Base-by-base conservation (phyloP, 2,888 invertebrate species). In the Leucophenga montana region DNA sequence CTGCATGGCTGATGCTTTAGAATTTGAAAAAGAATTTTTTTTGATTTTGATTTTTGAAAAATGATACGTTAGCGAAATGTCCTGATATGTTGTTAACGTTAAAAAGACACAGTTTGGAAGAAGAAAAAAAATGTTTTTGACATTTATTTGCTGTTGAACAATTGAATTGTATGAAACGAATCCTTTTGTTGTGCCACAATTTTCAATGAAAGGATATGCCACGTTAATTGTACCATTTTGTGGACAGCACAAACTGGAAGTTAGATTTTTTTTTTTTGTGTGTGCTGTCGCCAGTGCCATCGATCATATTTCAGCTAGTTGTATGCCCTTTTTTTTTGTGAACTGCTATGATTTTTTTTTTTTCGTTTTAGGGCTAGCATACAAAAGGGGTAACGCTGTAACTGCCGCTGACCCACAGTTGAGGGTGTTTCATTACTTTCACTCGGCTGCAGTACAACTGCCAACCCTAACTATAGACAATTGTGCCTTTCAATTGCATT, bases 21-120 rank as follows among this genome's bases (percentile, higher is more conserved):
- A 27, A 67, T 69, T 56, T 57, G 57, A 59, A 73, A 72, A 68
- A 69, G 68, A 67, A 73, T 68, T 66, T 70, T 80, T 75, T 75
- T 54, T 65, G 69, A 59, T 68, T 77, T 75, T 73, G 13, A 50
- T 46, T 48, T 48, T 83, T 85, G 85, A 83, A 84, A 84, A 85
- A 85, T 84, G 85, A 85, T 85, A 84, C 85, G 56, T n/a, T n/a
- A n/a, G n/a, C 71, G 80, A 83, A 85, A 84, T 80, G 85, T 84
- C 83, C 85, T n/a, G n/a, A n/a, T n/a, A n/a, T n/a, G n/a, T n/a
- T 76, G 75, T 75, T 84, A 84, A 75, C 78, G 84, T 75, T 68
- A 73, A 72, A 68, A 54, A 65, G 22, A 54, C 13, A 27, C 11
- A 27, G 22, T 66, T 56, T n/a, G 50, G 39, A 27, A 67, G 8